These are phyloP conservation scores for Rhadinocentrus ornatus DNA, from an alignment of 2,797 vertebrate species.

Conservation along the genomic window DNA sequence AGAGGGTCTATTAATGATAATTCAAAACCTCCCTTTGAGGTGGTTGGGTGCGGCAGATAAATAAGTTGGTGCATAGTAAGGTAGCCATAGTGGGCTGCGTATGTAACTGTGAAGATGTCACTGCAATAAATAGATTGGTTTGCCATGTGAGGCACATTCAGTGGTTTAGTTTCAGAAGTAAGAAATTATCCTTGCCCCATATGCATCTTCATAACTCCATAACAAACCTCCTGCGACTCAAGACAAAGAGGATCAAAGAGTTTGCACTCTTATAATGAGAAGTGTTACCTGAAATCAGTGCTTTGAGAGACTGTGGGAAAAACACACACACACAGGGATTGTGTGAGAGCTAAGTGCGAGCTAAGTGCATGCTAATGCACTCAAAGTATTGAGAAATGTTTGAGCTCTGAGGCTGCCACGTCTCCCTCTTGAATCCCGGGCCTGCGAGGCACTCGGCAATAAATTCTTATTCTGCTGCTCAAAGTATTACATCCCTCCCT, in stretches of 20 bases:
- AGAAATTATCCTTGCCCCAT: slow-evolving; percentile 54
- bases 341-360: slow-evolving; percentile 65
- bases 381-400: slow-evolving; percentile 67
- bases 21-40: slow-evolving; percentile 51
- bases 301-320: slow-evolving; percentile 66
- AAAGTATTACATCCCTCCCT: slow-evolving; percentile 60
- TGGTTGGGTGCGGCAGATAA: slow-evolving; percentile 42
- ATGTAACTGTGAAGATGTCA: slow-evolving; percentile 66
- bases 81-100: slow-evolving; percentile 31
- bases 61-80: slow-evolving; percentile 47
- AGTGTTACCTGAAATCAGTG: slow-evolving; percentile 69
- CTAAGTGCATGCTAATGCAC: slow-evolving; percentile 73
- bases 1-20: slow-evolving; percentile 60
- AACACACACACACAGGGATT: slow-evolving; percentile 56
- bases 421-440: slow-evolving; percentile 55
- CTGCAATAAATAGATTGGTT: slow-evolving; percentile 53
- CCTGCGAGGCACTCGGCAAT: slow-evolving; percentile 51
- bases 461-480: slow-evolving; percentile 66
- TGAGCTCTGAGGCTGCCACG: slow-evolving; percentile 43
- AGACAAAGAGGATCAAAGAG: slow-evolving; percentile 71
- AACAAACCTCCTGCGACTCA: slow-evolving; percentile 53
- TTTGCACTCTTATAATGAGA: slow-evolving; percentile 62
- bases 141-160: slow-evolving; percentile 49
- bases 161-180: slow-evolving; percentile 49
- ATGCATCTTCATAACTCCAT: slow-evolving; percentile 62